A percentile compares a stretch with the other conserved stretches of the same genome.
These are phyloP conservation scores for Chrysotoxum bicinctum DNA, from an alignment of 2,888 invertebrate species.

Conservation along the genomic window DNA sequence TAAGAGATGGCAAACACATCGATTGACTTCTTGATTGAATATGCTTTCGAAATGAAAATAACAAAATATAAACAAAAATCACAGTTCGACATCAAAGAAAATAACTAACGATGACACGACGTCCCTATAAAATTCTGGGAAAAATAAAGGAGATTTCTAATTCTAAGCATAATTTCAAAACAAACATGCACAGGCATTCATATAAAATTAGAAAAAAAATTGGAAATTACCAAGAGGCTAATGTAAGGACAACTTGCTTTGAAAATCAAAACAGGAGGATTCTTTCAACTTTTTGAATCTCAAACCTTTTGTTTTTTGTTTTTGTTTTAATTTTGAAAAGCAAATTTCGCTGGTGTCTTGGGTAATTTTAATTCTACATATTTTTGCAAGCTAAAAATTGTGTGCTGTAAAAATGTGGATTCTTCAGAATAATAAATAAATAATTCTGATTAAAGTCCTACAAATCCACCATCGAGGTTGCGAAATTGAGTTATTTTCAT, in stretches of 20 bases:
- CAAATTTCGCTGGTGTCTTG: not conserved
- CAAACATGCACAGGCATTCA: not conserved
- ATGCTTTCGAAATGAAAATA: too few relatives aligned
- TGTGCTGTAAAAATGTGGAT: not conserved
- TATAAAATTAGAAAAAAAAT: not conserved
- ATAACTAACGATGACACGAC: too few relatives aligned
- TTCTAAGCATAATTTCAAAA: not conserved
- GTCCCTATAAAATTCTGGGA: not conserved
- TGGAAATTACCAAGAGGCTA: not conserved
- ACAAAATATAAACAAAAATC: too few relatives aligned
- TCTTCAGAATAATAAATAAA: not conserved
- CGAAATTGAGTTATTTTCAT: not conserved
- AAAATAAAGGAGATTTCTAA: not conserved
- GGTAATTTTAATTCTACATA: constrained; percentile 1
- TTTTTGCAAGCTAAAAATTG: not conserved
- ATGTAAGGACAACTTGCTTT: not conserved
- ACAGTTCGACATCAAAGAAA: too few relatives aligned
- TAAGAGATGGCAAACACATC: too few relatives aligned
- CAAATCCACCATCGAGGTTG: not conserved
- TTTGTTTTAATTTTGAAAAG: not conserved
- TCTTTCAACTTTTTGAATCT: not conserved
- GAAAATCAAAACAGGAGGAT: not conserved
- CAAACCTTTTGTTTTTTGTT: not conserved
- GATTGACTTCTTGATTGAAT: too few relatives aligned
- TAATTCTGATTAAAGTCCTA: not conserved